phyloP scores from a whole-genome alignment of 2,797 vertebrate species.

The Bucorvus abyssinicus region DNA sequence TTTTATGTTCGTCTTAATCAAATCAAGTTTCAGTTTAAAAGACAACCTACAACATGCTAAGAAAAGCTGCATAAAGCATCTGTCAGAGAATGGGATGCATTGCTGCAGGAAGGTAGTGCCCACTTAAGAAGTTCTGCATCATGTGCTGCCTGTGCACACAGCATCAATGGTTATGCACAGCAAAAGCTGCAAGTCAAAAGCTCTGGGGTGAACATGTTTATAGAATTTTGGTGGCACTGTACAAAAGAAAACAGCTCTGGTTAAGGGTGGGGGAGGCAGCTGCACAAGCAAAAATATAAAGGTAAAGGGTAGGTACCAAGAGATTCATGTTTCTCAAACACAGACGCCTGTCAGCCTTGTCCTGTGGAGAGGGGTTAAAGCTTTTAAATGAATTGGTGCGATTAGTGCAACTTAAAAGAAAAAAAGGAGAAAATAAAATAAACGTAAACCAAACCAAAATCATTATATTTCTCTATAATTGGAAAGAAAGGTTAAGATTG shows the following conservation, averaged over 20 bases:
- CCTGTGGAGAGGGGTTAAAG: conserved; percentile 92
- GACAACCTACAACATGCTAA: conserved; percentile 74
- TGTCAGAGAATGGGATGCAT: conserved; percentile 64
- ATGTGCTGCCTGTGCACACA: conserved; percentile 56
- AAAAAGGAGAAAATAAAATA: conserved; percentile 60
- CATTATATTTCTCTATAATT: conserved; percentile 57
- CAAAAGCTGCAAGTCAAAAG: conserved; percentile 80
- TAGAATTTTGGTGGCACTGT: conserved; percentile 63
- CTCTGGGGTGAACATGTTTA: conserved; percentile 57
- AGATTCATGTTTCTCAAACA: conserved; percentile 90
- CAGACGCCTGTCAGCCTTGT: conserved; percentile 89
- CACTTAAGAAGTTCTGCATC: conserved; percentile 40
- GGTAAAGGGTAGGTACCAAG: conserved; percentile 90
- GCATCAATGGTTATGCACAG: conserved; percentile 63
- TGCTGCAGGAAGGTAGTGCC: conserved; percentile 55
- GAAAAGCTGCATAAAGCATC: conserved; percentile 73
- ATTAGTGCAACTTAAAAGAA: conserved; percentile 74
- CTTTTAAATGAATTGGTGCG: conserved; percentile 80
- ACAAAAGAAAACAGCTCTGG: conserved; percentile 75
- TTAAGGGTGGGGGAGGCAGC: conserved; percentile 69
- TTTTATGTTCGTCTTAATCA: conserved; percentile 80
- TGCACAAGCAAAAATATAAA: conserved; percentile 82
- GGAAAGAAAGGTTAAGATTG: conserved; percentile 59
- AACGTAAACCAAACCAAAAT: conserved; percentile 62
- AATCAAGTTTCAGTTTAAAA: conserved; percentile 67